These are phyloP conservation scores for Acanthochromis polyacanthus DNA, from an alignment of 2,113 vertebrate species.

Conservation along the genomic window DNA sequence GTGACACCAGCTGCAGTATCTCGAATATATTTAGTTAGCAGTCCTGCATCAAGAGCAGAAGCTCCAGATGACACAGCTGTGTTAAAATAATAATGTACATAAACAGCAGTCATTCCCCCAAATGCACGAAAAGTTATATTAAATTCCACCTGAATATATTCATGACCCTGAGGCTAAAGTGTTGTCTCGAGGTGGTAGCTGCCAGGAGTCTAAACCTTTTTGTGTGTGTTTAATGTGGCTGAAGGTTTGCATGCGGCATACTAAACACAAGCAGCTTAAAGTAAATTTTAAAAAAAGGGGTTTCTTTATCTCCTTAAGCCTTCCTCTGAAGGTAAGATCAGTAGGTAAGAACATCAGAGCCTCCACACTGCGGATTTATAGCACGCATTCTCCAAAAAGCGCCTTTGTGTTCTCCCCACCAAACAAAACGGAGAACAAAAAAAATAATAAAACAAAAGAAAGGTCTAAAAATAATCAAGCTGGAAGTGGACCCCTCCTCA, in stretches of 20 bases:
- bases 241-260: slow-evolving; percentile 30
- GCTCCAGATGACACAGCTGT: not conserved
- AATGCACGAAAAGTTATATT: slow-evolving; percentile 5
- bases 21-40: not conserved
- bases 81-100: slow-evolving; percentile 13
- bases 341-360: slow-evolving; percentile 39
- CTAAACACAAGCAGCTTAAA: slow-evolving; percentile 39
- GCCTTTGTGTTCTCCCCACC: slow-evolving; percentile 23
- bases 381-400: not conserved
- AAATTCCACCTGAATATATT: slow-evolving; percentile 13
- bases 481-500: slow-evolving; percentile 29
- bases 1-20: not conserved
- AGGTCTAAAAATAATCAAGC: slow-evolving; percentile 44
- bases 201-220: slow-evolving; percentile 12
- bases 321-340: slow-evolving; percentile 50
- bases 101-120: not conserved
- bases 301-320: slow-evolving; percentile 31
- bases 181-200: slow-evolving; percentile 11
- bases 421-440: slow-evolving; percentile 40
- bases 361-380: slow-evolving; percentile 1
- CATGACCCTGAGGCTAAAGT: slow-evolving; percentile 8
- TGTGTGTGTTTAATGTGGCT: slow-evolving; percentile 24
- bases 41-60: not conserved
- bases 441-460: slow-evolving; percentile 20
- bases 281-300: slow-evolving; percentile 39